phyloP scores from a whole-genome alignment of 2,113 vertebrate genomes.

The Sinosuthora webbiana region DNA sequence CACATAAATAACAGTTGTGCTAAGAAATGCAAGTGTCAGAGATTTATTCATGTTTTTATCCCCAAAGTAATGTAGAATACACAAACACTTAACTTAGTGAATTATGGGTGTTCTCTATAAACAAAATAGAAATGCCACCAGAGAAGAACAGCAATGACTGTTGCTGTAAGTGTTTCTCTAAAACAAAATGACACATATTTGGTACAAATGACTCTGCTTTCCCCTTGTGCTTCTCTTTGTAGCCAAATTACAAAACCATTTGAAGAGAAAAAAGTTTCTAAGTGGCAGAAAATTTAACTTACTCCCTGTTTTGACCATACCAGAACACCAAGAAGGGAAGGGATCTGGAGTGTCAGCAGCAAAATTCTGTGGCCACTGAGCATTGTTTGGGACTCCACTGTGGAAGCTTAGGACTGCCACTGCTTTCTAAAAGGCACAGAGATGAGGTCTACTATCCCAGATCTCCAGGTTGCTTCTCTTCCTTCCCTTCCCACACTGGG shows the following conservation, averaged over 20 bases:
- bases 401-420: neutral
- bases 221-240: constrained; percentile 11
- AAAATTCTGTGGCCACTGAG: neutral
- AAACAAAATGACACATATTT: constrained; percentile 4
- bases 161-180: constrained; percentile 20
- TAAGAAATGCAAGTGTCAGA: neutral
- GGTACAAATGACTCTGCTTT: constrained; percentile 43
- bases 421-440: neutral
- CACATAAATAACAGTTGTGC: neutral
- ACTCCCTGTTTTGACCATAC: neutral
- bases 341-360: neutral
- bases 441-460: neutral
- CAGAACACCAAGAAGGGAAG: neutral
- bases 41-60: neutral
- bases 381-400: neutral
- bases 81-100: constrained; percentile 42
- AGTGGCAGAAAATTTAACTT: neutral
- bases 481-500: neutral
- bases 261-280: constrained; percentile 7
- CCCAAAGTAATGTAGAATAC: constrained; percentile 6
- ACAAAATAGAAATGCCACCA: constrained; percentile 45
- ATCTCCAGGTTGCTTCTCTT: neutral
- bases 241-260: neutral
- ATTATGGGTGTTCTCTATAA: constrained; percentile 8
- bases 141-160: constrained; percentile 32